A percentile compares a stretch with the other conserved stretches of the same genome.
phyloP scores from a whole-genome alignment of 53 echinoderm and acorn worm genomes.

The Actinopyga echinites region DNA sequence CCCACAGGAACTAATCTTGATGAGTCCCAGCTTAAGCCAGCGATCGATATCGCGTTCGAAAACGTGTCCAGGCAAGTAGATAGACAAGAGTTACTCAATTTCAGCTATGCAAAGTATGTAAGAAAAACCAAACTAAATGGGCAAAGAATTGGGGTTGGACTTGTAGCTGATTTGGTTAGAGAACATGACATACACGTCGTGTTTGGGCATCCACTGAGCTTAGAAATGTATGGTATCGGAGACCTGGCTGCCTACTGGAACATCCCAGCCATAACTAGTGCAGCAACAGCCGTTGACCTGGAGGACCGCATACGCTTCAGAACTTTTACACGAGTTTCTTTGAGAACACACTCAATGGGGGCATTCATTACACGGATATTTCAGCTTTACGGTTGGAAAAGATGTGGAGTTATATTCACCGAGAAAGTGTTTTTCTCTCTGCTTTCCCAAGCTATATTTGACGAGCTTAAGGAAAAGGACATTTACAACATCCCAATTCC shows the following conservation, averaged over 20 bases:
- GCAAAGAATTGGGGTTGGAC: conserved; percentile 3
- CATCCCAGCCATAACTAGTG: conserved; percentile 38
- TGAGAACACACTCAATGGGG: neutral
- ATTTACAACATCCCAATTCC: neutral
- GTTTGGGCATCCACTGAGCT: neutral
- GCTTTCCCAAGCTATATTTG: neutral
- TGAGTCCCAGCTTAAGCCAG: neutral
- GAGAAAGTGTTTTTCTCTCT: neutral
- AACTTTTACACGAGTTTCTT: conserved; percentile 52
- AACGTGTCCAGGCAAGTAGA: neutral
- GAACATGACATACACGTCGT: neutral
- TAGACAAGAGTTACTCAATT: neutral
- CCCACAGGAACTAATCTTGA: neutral
- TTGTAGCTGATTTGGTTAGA: conserved; percentile 2
- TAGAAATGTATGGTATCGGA: conserved; percentile 1
- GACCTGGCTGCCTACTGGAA: conserved; percentile 36
- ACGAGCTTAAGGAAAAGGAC: neutral
- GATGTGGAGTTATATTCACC: neutral
- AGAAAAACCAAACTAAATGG: neutral
- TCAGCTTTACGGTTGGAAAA: neutral
- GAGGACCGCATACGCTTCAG: conserved; percentile 57
- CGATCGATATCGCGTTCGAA: neutral
- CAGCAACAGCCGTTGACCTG: conserved; percentile 17
- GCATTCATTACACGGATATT: neutral
- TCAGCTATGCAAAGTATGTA: neutral